These are phyloP conservation scores for Mellivora capensis DNA, from an alignment of 2,113 vertebrate species.

Conservation along the genomic window DNA sequence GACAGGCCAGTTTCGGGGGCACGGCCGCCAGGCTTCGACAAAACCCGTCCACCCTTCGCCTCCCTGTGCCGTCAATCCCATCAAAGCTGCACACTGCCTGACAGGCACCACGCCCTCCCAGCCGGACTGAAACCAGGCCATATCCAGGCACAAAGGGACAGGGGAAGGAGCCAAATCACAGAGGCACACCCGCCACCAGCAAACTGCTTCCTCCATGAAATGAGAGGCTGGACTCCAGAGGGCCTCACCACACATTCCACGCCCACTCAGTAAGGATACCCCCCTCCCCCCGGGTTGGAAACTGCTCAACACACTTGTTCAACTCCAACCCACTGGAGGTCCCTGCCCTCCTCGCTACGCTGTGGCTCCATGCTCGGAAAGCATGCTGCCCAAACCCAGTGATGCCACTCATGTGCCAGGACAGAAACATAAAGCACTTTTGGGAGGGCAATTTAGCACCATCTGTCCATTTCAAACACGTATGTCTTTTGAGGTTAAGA, in stretches of 20 bases:
- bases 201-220: background rate
- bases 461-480: background rate
- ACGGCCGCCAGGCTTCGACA: constrained; percentile 59
- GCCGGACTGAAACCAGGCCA: background rate
- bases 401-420: background rate
- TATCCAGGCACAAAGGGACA: background rate
- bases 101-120: background rate
- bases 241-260: background rate
- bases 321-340: background rate
- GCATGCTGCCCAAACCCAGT: background rate
- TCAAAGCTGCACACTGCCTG: background rate
- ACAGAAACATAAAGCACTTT: background rate
- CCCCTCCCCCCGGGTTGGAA: background rate
- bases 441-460: background rate
- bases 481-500: background rate
- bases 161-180: background rate
- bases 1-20: constrained; percentile 63
- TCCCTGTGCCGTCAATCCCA: background rate
- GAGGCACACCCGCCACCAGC: background rate
- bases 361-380: background rate
- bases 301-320: background rate
- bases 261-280: background rate
- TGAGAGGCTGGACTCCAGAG: background rate
- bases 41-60: background rate
- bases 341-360: background rate